Percentiles rank a stretch among this genome's conserved stretches.
These are phyloP conservation scores for Parapsyche elsis DNA, from an alignment of 1,140 invertebrate genomes.

Conservation along the genomic window DNA sequence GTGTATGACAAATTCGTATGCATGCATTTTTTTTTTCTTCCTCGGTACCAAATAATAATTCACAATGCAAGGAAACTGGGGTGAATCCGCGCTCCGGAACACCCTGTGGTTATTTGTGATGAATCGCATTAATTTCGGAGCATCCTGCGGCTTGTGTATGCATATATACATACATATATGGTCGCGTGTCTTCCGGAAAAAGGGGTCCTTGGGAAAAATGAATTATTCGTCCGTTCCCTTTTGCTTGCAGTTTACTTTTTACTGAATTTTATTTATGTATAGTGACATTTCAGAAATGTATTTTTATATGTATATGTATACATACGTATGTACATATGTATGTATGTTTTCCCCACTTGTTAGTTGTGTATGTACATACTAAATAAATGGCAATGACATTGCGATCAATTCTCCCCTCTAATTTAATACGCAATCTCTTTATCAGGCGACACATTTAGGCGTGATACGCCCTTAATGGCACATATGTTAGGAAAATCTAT, in stretches of 20 bases:
- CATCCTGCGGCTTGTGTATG: slow-evolving; percentile 27
- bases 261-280: slow-evolving; percentile 7
- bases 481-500: slow-evolving; percentile 31
- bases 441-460: slow-evolving; percentile 31
- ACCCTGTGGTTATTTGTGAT: slow-evolving; percentile 47
- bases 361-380: neutral
- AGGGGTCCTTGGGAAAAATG: slow-evolving; percentile 44
- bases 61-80: neutral
- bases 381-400: slow-evolving; percentile 16
- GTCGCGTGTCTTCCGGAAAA: slow-evolving; percentile 45
- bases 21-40: slow-evolving; percentile 14
- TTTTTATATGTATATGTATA: neutral
- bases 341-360: neutral
- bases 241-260: slow-evolving; percentile 8
- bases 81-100: slow-evolving; percentile 34
- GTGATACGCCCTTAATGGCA: slow-evolving; percentile 29
- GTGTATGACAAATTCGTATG: slow-evolving; percentile 43
- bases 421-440: slow-evolving; percentile 13
- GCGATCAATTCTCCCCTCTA: slow-evolving; percentile 6
- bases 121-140: slow-evolving; percentile 44
- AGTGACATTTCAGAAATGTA: neutral
- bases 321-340: neutral
- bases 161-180: neutral
- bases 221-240: slow-evolving; percentile 22
- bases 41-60: slow-evolving; percentile 21